Evolutionary conservation across 1,140 invertebrate genomes (phyloP), one percentile per base, ranked within the genome.

Genomic region (Cyphomyrmex costatus): DNA sequence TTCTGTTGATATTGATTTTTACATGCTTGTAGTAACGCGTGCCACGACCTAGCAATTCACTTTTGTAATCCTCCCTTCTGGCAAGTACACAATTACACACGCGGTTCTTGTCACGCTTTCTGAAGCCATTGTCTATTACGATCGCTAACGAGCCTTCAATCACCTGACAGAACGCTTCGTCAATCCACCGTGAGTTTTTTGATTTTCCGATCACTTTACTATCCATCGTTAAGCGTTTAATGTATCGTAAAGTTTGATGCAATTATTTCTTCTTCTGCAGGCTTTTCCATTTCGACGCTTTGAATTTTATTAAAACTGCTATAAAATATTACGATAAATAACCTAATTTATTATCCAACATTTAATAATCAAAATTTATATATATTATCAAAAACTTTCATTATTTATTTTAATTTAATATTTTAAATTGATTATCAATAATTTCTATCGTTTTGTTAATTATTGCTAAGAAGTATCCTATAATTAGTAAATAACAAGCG

Each of bases 71-170:
- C 89, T 85, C 70, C 80, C 85, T 70, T 68, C 61, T 70, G 79
- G 56, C 85, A 74, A 89, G 68, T 79, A 85, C 79, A 85, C 73
- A 84, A 89, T 89, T 89, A 86, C 77, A 86, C 60, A 76, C 46
- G 61, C 66, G 51, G 61, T 27, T 85, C 85, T 79, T 85, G 86
- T 70, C 86, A 77, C 80, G 88, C 80, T 89, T 90, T 63, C 80
- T 71, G 76, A 90, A 79, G 74, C 88, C 76, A 88, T 90, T 90
- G 88, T 90, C 86, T 66, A 77, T 88, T 74, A 87, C 74, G 65
- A 89, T 85, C 86, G 78, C 85, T 89, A 89, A 87, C 88, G 80
- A 77, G 85, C 56, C 65, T 73, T 73, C 89, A 86, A 90, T 90
- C 79, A 90, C 79, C 30, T 61, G 88, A 58, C 33, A 82, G 85